phyloP scores from a whole-genome alignment of 1,140 invertebrate species.

The Holotrichia oblita region DNA sequence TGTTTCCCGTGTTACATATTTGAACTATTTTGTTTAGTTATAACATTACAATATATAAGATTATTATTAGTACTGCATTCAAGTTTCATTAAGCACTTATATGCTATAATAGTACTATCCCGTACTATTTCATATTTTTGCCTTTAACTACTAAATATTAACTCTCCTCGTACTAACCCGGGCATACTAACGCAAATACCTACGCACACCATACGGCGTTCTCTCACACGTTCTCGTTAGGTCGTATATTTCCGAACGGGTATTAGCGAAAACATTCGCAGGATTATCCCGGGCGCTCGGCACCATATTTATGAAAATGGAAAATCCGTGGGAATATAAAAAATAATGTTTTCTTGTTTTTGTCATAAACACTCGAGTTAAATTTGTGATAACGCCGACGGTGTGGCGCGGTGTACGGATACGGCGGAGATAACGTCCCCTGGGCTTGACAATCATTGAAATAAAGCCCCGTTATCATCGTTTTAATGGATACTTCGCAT shows the following conservation, averaged over 20 bases:
- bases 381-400: constrained; percentile 39
- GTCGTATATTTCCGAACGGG: constrained; percentile 17
- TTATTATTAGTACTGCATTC: too few relatives aligned
- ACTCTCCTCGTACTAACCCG: background rate
- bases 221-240: constrained; percentile 15
- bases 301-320: constrained; percentile 35
- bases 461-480: constrained; percentile 48
- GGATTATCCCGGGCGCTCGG: constrained; percentile 28
- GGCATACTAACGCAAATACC: background rate
- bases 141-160: background rate
- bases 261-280: constrained; percentile 23
- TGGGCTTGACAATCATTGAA: constrained; percentile 51
- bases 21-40: too few relatives aligned
- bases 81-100: too few relatives aligned
- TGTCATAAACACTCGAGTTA: constrained; percentile 43
- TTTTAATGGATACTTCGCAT: constrained; percentile 49
- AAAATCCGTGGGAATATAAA: constrained; percentile 36
- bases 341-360: constrained; percentile 41
- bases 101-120: too few relatives aligned
- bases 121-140: background rate
- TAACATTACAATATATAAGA: too few relatives aligned
- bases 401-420: background rate
- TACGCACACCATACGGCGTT: background rate
- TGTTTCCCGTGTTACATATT: too few relatives aligned
- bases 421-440: constrained; percentile 38